Conservation (phyloP, 2,888 invertebrate species). For the Eilema griseolum region DNA sequence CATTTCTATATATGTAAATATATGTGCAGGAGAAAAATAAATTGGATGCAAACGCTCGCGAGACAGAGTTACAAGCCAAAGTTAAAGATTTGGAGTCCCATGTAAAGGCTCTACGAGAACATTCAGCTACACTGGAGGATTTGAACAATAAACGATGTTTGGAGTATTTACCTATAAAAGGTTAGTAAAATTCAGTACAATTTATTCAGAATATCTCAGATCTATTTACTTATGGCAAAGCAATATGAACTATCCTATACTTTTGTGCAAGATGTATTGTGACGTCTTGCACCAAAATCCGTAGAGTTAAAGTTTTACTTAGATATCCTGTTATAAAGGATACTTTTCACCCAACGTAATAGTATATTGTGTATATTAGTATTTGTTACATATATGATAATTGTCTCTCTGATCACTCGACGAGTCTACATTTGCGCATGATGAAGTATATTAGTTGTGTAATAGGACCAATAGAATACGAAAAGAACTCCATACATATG, state of each 20-base stretch:
- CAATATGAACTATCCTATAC: too few species aligned
- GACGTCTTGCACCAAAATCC: too few species aligned
- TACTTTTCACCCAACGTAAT: too few species aligned
- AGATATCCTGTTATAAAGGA: too few species aligned
- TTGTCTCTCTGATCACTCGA: too few species aligned
- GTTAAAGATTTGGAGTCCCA: constrained; percentile 69
- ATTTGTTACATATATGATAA: too few species aligned
- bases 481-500: not conserved
- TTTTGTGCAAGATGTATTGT: too few species aligned
- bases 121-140: constrained; percentile 69
- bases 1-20: not conserved
- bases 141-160: constrained; percentile 69
- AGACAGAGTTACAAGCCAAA: constrained; percentile 61
- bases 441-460: too few species aligned
- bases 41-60: constrained; percentile 54
- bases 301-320: too few species aligned
- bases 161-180: constrained; percentile 76
- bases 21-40: constrained; percentile 65
- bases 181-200: constrained; percentile 46
- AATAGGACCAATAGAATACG: not conserved
- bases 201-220: not conserved
- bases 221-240: too few species aligned
- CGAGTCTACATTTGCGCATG: too few species aligned
- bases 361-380: too few species aligned
- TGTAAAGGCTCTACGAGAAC: constrained; percentile 63